Base-by-base conservation (phyloP, 2,113 vertebrate genomes). In the Merops nubicus region DNA sequence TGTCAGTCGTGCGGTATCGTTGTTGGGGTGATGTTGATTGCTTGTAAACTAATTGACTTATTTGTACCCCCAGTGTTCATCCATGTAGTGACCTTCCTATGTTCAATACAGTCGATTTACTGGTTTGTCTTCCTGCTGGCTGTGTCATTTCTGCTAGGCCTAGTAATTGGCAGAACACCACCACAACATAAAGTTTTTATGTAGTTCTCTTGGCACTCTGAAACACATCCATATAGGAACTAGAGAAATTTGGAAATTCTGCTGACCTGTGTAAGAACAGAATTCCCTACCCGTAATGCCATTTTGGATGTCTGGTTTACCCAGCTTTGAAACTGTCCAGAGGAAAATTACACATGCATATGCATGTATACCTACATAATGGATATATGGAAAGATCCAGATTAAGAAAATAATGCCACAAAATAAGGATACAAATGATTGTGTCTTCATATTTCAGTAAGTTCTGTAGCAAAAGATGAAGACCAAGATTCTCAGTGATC, bases 341-440 rank as follows among this genome's bases (percentile, higher is more conserved):
- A 63, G 14, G 19, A 47, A 83, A 20, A 9, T 54, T 85, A 91
- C 93, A 53, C 8, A 25, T 17, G 1, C 9, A 28, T n/a, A 18
- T 16, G 5, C 0, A 0, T 4, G 11, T 19, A 19, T 62, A 67
- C 45, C 43, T 54, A 31, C 7, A 11, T 42, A 80, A 70, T 22
- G 15, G 15, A 2, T 76, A 53, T 11, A 19, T 12, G 12, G 17
- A 80, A 88, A 70, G 33, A 63, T 69, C 77, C 29, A 63, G 26
- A 43, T 72, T 13, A 76, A 67, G 33, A 72, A 89, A 87, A 78
- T 31, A 51, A 64, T 51, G 15, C 25, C 25, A 40, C 68, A 51
- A 67, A 87, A 68, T 25, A 75, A 10, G 26, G 20, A 73, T 36
- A 47, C 4, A 48, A 70, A 68, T 53, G 3, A 64, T 64, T 20